Conservation (phyloP, 1,140 invertebrate genomes). For the Penaeus indicus region DNA sequence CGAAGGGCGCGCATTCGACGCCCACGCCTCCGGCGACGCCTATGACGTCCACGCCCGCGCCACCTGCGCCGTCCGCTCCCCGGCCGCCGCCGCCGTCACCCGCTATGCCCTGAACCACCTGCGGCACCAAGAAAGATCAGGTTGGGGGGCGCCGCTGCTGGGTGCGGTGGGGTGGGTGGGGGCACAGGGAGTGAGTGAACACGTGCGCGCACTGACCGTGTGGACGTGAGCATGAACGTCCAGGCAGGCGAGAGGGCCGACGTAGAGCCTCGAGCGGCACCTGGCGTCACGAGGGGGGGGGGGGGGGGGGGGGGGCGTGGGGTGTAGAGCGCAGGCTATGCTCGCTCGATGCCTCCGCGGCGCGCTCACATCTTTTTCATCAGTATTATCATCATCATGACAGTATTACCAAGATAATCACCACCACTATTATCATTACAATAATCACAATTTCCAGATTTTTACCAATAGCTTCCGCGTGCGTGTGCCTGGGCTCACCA, state of each 20-base stretch:
- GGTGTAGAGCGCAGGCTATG: too few relatives aligned
- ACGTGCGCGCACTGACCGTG: not conserved
- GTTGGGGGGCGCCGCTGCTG: slow-evolving; percentile 23
- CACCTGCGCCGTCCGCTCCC: not conserved
- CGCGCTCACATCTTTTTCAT: too few relatives aligned
- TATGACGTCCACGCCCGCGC: not conserved
- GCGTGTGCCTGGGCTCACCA: too few relatives aligned
- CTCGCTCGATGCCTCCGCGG: too few relatives aligned
- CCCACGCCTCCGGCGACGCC: not conserved
- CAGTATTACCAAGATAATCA: too few relatives aligned
- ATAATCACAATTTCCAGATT: too few relatives aligned
- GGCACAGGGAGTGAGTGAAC: not conserved
- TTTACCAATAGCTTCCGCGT: too few relatives aligned
- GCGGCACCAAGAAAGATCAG: slow-evolving; percentile 12
- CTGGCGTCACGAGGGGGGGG: too few relatives aligned
- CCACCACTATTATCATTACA: too few relatives aligned
- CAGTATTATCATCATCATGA: too few relatives aligned
- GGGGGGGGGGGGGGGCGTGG: too few relatives aligned
- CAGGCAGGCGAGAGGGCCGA: not conserved
- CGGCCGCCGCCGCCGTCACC: not conserved
- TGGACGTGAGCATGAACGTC: not conserved
- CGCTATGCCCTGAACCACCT: slow-evolving; percentile 24
- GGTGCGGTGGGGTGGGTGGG: not conserved
- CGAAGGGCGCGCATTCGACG: not conserved
- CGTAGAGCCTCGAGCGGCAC: too few relatives aligned